Base-by-base conservation (phyloP, 2,888 invertebrate species). In the Meganola albula region DNA sequence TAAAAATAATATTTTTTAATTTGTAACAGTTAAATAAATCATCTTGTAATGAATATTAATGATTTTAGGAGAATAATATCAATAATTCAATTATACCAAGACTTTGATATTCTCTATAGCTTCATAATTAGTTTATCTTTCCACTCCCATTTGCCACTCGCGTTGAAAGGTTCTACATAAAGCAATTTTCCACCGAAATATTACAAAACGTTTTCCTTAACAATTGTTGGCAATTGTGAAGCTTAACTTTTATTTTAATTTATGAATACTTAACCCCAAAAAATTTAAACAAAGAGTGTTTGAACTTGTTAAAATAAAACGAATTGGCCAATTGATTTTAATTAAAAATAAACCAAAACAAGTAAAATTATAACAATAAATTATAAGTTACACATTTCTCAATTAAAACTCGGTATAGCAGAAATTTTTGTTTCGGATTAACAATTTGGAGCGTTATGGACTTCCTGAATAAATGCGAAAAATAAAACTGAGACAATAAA, bases 81-180 rank as follows among this genome's bases (percentile, higher is more conserved):
- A 16, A 21, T 37, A 37, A 51, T 25, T 34, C 40, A 24, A 38
- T 53, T 46, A 41, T 12, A 37, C 32, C 32, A 44, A 41, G 37
- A 35, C 48, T 48, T 48, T 45, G 40, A 41, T 54, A 42, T 50
- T 48, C 42, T 48, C 38, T 48, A 45, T 34, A 44, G 37, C 32
- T 28, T 37, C 55, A 55, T 74, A 74, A 78, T 76, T 73, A 58
- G 50, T 66, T 76, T 73, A 70, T 60, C 63, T 67, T 67, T 62
- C 53, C 60, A 54, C 44, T 59, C 46, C 52, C 58, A 57, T 53
- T 44, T 58, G 54, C 57, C 69, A 68, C 71, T 74, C 58, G 44
- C 53, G 48, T 55, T 74, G 63, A 78, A 72, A 77, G 75, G 69
- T 62, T 64, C 50, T 27, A 31, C 51, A 44, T 67, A 70, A 75